Base-by-base conservation (phyloP, 1,140 invertebrate genomes). In the Diprion similis region DNA sequence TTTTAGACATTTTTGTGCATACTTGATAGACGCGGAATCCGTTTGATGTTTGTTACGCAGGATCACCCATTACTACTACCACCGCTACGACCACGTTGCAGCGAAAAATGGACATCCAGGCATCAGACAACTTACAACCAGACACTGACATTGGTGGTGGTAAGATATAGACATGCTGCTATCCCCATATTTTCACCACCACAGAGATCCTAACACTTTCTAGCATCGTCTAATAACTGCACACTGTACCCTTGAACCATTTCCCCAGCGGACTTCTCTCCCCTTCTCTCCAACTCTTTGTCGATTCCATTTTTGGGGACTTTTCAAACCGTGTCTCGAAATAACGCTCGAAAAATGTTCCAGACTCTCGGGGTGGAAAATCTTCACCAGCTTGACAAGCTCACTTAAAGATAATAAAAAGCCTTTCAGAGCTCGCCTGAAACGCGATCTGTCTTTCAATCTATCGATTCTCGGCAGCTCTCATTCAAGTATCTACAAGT, bases 61-160 rank as follows among this genome's bases (percentile, higher is more conserved):
- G 86, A 77, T 78, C 82, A 80, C 11, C 37, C 17, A 85, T 82
- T 73, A 77, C 81, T 80, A 87, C 85, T 80, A 81, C 84, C 73
- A 84, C 84, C 71, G 79, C 83, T 77, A 87, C 84, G 73, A 86
- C 86, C 78, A 86, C 85, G 78, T 79, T 87, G 79, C 83, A 81
- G 76, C 80, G 83, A 82, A 86, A 86, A 84, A 87, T 86, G 86
- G 85, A 86, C 80, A 87, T 85, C 82, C 85, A 87, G 82, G 83
- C 83, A 77, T 78, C 85, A 82, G 81, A 85, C 82, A 85, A 83
- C 77, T 84, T 82, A 74, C 80, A 83, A 83, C 80, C 82, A 78
- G 82, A 84, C 78, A 81, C 78, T 84, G 81, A 79, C 82, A 82
- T 83, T 84, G 82, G 81, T 86, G 84, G 83, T 85, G 86, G 86